Evolutionary conservation across 2,113 vertebrate genomes (phyloP).

Genomic region (Lepidothrix coronata): DNA sequence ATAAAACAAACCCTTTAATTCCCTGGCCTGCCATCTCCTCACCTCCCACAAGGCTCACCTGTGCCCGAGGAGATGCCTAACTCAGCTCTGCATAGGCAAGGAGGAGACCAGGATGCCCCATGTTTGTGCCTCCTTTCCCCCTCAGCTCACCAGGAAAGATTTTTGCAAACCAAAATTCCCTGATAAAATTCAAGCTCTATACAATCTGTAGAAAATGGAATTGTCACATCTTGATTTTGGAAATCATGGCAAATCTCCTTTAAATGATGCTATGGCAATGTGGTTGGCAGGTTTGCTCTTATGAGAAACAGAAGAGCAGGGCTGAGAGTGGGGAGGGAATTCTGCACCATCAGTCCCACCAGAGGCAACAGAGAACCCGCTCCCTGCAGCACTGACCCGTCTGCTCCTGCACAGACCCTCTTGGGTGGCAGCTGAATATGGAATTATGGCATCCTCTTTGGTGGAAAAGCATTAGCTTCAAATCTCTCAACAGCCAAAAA

Average conservation of each 20-base stretch:
- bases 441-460: background rate
- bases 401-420: background rate
- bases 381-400: background rate
- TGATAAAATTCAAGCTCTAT: background rate
- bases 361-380: fast-evolving
- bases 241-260: background rate
- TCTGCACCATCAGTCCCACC: fast-evolving
- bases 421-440: fast-evolving
- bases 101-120: background rate
- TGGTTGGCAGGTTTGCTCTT: background rate
- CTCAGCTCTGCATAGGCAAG: background rate
- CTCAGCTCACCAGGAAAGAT: background rate
- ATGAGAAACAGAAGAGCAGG: background rate
- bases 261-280: fast-evolving
- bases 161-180: background rate
- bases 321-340: background rate
- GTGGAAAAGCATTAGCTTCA: background rate
- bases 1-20: background rate
- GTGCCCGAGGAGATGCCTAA: background rate
- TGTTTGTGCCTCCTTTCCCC: background rate
- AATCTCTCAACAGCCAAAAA: background rate
- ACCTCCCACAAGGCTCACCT: background rate
- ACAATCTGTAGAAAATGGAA: background rate
- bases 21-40: background rate
- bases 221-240: background rate